These are phyloP conservation scores for Prionailurus viverrinus DNA, from an alignment of 2,113 vertebrate species.

Conservation along the genomic window DNA sequence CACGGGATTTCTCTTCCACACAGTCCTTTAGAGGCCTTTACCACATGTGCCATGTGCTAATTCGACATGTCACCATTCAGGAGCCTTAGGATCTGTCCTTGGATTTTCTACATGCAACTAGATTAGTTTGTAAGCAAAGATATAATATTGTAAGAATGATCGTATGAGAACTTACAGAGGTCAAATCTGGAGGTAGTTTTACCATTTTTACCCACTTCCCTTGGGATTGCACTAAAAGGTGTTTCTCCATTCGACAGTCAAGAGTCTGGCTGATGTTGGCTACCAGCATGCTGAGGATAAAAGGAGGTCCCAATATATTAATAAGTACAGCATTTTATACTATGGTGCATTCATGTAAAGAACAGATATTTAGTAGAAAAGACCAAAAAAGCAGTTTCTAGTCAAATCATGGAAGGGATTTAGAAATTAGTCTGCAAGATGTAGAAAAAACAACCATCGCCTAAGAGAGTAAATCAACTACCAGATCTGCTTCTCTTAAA, in stretches of 20 bases:
- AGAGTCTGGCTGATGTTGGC: fast-evolving
- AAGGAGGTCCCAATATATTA: not conserved
- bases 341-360: not conserved
- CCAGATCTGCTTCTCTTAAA: not conserved
- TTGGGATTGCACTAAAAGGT: not conserved
- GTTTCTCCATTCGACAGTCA: not conserved
- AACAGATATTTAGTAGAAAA: not conserved
- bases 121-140: not conserved
- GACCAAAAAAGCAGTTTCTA: not conserved
- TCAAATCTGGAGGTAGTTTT: not conserved
- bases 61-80: not conserved
- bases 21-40: not conserved
- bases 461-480: not conserved
- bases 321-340: fast-evolving
- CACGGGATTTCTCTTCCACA: not conserved
- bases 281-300: not conserved
- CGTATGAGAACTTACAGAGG: not conserved
- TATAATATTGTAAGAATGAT: not conserved
- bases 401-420: not conserved
- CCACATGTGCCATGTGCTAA: no score
- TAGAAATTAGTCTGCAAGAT: not conserved
- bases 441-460: not conserved
- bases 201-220: not conserved
- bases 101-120: not conserved
- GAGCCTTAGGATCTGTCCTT: not conserved